Evolutionary conservation across 2,888 invertebrate species (phyloP).

Genomic region (Tachina lurida): DNA sequence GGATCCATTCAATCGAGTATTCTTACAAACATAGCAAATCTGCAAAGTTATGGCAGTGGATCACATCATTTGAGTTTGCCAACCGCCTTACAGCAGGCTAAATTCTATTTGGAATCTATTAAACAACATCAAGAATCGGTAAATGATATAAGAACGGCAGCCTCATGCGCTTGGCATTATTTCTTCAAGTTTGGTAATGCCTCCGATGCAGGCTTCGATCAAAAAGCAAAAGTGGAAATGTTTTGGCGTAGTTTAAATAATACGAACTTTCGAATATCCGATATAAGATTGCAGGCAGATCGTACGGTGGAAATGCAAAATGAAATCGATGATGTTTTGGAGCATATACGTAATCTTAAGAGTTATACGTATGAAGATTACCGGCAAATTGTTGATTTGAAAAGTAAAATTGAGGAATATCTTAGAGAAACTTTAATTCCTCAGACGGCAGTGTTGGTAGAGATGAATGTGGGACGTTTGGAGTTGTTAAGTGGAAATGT

Average conservation of each 20-base stretch:
- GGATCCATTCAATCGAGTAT: slow-evolving; percentile 79
- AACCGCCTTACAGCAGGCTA: slow-evolving; percentile 84
- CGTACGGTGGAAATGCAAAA: slow-evolving; percentile 78
- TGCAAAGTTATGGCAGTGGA: slow-evolving; percentile 83
- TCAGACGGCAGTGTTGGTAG: slow-evolving; percentile 80
- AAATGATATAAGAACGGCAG: slow-evolving; percentile 77
- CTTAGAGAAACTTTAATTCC: slow-evolving; percentile 76
- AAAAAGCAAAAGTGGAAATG: slow-evolving; percentile 81
- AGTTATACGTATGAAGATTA: slow-evolving; percentile 77
- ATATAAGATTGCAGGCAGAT: slow-evolving; percentile 79
- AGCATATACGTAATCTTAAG: slow-evolving; percentile 80
- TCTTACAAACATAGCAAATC: slow-evolving; percentile 77
- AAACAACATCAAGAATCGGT: slow-evolving; percentile 79
- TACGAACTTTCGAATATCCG: slow-evolving; percentile 79
- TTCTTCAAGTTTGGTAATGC: slow-evolving; percentile 79
- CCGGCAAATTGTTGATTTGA: slow-evolving; percentile 75
- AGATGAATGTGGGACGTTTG: slow-evolving; percentile 80
- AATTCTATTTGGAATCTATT: slow-evolving; percentile 83
- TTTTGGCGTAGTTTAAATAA: slow-evolving; percentile 81
- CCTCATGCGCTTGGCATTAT: slow-evolving; percentile 79
- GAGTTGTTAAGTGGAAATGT: slow-evolving; percentile 84
- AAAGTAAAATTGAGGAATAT: slow-evolving; percentile 73
- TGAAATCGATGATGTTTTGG: slow-evolving; percentile 80
- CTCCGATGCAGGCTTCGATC: slow-evolving; percentile 80
- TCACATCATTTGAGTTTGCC: slow-evolving; percentile 84